A percentile compares a stretch with the other conserved stretches of the same genome.
These are phyloP conservation scores for Clivina fossor DNA, from an alignment of 2,888 invertebrate genomes.

Conservation along the genomic window DNA sequence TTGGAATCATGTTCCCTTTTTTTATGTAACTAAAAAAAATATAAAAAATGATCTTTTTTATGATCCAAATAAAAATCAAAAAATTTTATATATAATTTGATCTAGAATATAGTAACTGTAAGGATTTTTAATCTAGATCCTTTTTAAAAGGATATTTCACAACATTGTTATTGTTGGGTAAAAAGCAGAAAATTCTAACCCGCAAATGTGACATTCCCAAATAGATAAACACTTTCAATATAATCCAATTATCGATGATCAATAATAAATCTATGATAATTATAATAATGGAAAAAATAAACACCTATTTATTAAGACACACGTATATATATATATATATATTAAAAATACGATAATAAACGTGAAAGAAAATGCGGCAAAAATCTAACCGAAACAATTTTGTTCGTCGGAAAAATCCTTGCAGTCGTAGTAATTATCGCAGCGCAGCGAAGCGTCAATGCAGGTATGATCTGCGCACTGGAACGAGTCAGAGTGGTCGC, in stretches of 20 bases:
- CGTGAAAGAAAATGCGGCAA: neutral
- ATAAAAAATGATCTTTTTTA: too few relatives aligned
- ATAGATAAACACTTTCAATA: slow-evolving; percentile 1
- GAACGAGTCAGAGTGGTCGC: slow-evolving; percentile 57
- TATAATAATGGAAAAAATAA: slow-evolving; percentile 4
- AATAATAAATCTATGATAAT: neutral
- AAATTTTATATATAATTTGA: too few relatives aligned
- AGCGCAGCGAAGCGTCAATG: slow-evolving; percentile 74
- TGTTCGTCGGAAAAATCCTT: slow-evolving; percentile 88
- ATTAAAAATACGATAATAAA: slow-evolving; percentile 5
- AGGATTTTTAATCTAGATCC: too few relatives aligned
- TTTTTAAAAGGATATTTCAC: too few relatives aligned
- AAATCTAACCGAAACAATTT: slow-evolving; percentile 71
- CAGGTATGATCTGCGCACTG: slow-evolving; percentile 69
- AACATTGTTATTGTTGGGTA: too few relatives aligned
- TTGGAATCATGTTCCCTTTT: too few relatives aligned
- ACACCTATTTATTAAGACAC: slow-evolving; percentile 18
- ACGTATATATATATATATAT: neutral
- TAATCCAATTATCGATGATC: neutral
- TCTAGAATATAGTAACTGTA: too few relatives aligned
- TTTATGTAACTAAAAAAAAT: too few relatives aligned
- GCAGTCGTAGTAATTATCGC: slow-evolving; percentile 90
- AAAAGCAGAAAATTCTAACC: too few relatives aligned
- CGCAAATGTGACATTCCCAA: slow-evolving; percentile 13
- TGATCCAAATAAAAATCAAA: too few relatives aligned